These are phyloP conservation scores for Podiceps cristatus DNA, from an alignment of 2,113 vertebrate genomes.

Conservation along the genomic window DNA sequence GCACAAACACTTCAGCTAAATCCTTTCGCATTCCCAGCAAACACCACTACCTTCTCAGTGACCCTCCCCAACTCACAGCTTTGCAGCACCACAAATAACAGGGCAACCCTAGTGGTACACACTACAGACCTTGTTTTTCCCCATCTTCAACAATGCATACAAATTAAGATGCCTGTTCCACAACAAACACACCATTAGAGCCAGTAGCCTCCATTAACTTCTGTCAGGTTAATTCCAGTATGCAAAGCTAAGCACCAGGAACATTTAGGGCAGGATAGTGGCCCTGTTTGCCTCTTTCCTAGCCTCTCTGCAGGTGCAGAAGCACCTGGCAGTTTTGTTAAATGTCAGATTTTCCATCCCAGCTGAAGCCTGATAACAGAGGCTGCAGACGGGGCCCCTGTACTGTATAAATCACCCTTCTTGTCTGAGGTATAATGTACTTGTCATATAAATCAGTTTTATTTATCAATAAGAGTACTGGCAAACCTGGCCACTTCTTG, in stretches of 20 bases:
- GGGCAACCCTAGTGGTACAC: not conserved
- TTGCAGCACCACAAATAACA: not conserved
- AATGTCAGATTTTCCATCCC: not conserved
- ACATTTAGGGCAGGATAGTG: not conserved
- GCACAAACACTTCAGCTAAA: not conserved
- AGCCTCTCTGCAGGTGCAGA: not conserved
- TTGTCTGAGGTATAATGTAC: not conserved
- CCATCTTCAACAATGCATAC: rapidly evolving
- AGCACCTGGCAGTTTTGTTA: not conserved
- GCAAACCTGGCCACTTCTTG: not conserved
- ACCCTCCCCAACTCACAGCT: not conserved
- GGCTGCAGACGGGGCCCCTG: not conserved
- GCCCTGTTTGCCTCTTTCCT: not conserved
- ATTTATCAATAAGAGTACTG: not conserved
- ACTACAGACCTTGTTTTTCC: not conserved
- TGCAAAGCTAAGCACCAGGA: not conserved
- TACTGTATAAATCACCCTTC: not conserved
- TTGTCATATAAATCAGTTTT: not conserved
- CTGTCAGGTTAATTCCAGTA: not conserved
- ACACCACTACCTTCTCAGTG: not conserved
- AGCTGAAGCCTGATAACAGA: not conserved
- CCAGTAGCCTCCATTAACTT: not conserved
- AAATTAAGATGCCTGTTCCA: not conserved
- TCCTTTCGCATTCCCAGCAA: not conserved
- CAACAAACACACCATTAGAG: not conserved